Evolutionary conservation across 2,797 vertebrate genomes (phyloP), one percentile per base, ranked within the genome.

Genomic region (Buceros bicornis): DNA sequence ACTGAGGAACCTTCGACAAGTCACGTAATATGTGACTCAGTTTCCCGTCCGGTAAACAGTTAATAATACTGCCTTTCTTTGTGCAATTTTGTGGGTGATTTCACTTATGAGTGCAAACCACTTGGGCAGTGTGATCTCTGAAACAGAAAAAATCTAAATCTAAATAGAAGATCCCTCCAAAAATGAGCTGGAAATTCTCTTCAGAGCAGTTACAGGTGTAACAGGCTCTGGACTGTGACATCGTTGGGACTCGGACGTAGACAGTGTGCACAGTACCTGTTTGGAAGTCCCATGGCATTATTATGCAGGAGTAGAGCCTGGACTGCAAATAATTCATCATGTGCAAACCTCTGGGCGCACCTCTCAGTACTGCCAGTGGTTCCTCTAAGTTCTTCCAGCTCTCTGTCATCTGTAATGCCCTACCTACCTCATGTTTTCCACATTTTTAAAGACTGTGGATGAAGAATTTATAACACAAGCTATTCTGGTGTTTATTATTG

Each of bases 381-480:
- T 93, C 61, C 64, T 50, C 25, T 37, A 28, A 74, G 82, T 85
- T 96, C 67, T 90, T 90, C 60, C 85, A 89, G 33, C 33, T 82
- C 58, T 80, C 51, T 83, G 28, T 79, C 50, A 31, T 61, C 54
- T 0, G 0, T 67, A 92, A 50, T 95, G 66, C 76, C 76, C 58
- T 66, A 47, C 62, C 72, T 79, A 10, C 54, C 58, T 93, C 51
- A 22, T 58, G 71, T 81, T 81, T 88, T 94, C 85, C 67, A 66
- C 84, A 31, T 61, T 67, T 85, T 61, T 35, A 50, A 54, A 57
- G 78, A 6, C 48, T 62, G 13, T 18, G 20, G 72, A 26, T 86
- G 33, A 73, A 89, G 43, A 50, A 77, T 82, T 61, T 73, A 22
- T 64, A 73, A 33, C 45, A 56, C 60, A 26, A 50, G 25, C 71